Evolutionary conservation across 2,113 vertebrate species (phyloP).

Genomic region (Strix uralensis): DNA sequence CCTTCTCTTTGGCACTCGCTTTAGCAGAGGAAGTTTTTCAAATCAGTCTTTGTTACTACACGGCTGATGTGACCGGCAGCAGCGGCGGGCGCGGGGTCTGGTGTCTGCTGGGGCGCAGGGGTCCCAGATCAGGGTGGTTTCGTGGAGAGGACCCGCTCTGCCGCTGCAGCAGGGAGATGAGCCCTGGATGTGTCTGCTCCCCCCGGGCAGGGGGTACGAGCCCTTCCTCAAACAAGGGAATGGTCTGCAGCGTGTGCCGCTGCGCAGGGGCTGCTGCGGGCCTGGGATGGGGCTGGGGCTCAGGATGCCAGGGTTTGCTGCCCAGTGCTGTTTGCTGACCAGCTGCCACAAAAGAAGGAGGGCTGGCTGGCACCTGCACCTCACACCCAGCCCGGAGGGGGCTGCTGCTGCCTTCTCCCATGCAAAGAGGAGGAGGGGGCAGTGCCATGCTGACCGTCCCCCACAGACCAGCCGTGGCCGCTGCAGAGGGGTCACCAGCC

Average conservation of each 20-base stretch:
- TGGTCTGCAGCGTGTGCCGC: background rate
- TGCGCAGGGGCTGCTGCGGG: background rate
- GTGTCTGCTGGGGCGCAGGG: background rate
- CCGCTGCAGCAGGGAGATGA: background rate
- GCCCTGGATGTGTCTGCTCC: background rate
- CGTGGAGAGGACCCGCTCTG: background rate
- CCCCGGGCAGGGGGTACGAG: background rate
- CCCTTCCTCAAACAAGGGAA: background rate
- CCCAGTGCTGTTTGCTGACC: background rate
- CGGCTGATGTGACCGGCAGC: fast-evolving
- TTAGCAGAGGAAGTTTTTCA: background rate
- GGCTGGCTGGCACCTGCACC: background rate
- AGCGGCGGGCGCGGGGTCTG: fast-evolving
- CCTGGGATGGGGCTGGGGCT: background rate
- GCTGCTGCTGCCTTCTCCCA: background rate
- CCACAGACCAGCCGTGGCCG: fast-evolving
- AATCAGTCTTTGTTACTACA: background rate
- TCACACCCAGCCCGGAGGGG: background rate
- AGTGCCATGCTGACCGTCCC: background rate
- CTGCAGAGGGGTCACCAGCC: background rate
- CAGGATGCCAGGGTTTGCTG: too few relatives aligned
- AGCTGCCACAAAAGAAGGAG: background rate
- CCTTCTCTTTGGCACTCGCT: background rate
- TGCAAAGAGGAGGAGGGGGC: background rate
- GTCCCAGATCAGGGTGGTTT: background rate